Evolutionary conservation across 2,888 invertebrate genomes (phyloP), one percentile per base, ranked within the genome.

Genomic region (Autographa pulchrina): DNA sequence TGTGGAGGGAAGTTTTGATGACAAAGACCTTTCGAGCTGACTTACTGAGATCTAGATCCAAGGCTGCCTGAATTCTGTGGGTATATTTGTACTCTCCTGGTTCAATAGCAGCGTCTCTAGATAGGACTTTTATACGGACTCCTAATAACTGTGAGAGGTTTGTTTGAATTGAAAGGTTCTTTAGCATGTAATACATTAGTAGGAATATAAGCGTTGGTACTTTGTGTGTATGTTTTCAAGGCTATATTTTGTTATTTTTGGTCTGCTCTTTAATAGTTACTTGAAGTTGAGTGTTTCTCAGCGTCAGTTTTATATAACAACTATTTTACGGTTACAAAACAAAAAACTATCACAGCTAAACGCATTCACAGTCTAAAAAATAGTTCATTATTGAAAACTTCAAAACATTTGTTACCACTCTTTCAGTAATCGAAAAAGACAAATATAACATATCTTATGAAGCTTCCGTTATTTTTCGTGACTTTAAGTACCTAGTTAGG

Each of bases 101-200:
- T 16, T 43, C 16, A 16, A 43, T 2, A 48, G 48, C 8, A 48
- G n/a, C 16, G n/a, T n/a, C n/a, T n/a, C 48, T 48, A 48, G 48
- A 48, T n/a, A 48, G 48, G n/a, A n/a, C 16, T 7, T 48, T 48
- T n/a, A n/a, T 5, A 48, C n/a, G 48, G 48, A 16, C 48, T 48
- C 7, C 48, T 48, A 48, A 48, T 48, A 48, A 48, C 7, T 16
- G 48, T 48, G 48, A 48, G n/a, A 48, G 48, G 48, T 48, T 48
- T 48, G 43, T 48, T 48, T 48, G 48, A n/a, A 48, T n/a, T 48
- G n/a, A n/a, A 48, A 16, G 48, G 48, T 48, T n/a, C n/a, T n/a
- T 16, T n/a, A 48, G n/a, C n/a, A 1, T n/a, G 48, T 48, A 48
- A 48, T 48, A 48, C 48, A n/a, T 48, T 48, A 48, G n/a, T 11